Evolutionary conservation across 2,113 vertebrate species (phyloP), one percentile per base, ranked within the genome.

Genomic region (Delphinapterus leucas): DNA sequence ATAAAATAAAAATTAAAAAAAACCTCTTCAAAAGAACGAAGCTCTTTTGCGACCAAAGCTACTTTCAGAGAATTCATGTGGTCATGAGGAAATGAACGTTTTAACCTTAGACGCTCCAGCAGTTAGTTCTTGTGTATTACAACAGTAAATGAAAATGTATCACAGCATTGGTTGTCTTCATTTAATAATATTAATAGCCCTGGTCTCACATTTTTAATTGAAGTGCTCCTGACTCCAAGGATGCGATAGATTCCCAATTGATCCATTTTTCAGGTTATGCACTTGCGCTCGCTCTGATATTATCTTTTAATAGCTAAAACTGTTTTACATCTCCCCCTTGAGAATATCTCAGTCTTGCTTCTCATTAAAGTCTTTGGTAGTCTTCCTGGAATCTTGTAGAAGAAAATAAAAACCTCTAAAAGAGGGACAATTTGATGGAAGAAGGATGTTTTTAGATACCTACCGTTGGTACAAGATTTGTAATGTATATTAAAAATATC

Each of bases 131-230:
- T n/a, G 28, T 4, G 70, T 65, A 71, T 90, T 84, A 87, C 14
- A 95, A 28, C 5, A 68, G 44, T 49, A 85, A 95, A 81, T 83
- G 71, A 88, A 96, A 91, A 55, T 25, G 67, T 21, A 80, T 90
- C 68, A 10, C 8, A 71, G 58, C 6, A 65, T 74, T 82, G 79
- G 44, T 73, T 86, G n/a, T 70, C 61, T 90, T 94, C 73, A 95
- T 92, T 96, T 97, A 92, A 33, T 88, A 79, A 80, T 96, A 96
- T 87, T 96, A 97, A 96, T 91, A 97, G 60, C 49, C 33, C 60
- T 36, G 18, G 25, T 90, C 55, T 88, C 67, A 49, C 36, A 20
- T 92, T 95, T 95, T 93, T 94, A 95, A 97, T 81, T 89, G 82
- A 96, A 95, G n/a, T 70, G n/a, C 5, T 91, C 26, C 65, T 96